Conservation (phyloP, 2,888 invertebrate genomes). For the Willowsia nigromaculata region DNA sequence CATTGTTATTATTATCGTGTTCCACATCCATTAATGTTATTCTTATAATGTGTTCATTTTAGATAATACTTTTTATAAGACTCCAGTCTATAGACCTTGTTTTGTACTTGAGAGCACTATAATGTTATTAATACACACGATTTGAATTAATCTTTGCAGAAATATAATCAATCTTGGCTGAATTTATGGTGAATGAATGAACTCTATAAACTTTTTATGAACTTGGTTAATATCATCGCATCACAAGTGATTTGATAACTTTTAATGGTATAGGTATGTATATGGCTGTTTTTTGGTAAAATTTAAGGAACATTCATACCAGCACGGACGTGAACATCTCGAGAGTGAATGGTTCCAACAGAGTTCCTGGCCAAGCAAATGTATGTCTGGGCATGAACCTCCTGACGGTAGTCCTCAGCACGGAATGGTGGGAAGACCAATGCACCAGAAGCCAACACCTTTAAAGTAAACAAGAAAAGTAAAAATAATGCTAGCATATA, state of each 20-base stretch:
- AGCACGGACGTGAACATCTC: slow-evolving; percentile 96
- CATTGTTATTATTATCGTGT: slow-evolving; percentile 6
- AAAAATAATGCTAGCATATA: background rate
- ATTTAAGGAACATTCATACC: slow-evolving; percentile 84
- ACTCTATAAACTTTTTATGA: slow-evolving; percentile 56
- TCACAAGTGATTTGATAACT: background rate
- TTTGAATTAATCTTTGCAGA: background rate
- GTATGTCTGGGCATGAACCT: slow-evolving; percentile 96
- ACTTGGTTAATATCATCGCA: slow-evolving; percentile 25
- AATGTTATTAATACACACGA: background rate
- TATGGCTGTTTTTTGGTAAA: slow-evolving; percentile 25
- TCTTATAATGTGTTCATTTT: background rate
- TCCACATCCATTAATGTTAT: slow-evolving; percentile 17
- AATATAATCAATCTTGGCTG: slow-evolving; percentile 21
- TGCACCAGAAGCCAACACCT: slow-evolving; percentile 94
- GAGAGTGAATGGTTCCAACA: slow-evolving; percentile 93
- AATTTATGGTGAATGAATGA: slow-evolving; percentile 50
- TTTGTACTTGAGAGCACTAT: background rate
- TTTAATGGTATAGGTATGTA: background rate
- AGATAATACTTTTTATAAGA: background rate
- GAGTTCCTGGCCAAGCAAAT: slow-evolving; percentile 94
- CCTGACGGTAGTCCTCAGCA: slow-evolving; percentile 94
- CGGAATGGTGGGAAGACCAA: slow-evolving; percentile 96
- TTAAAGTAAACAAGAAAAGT: slow-evolving; percentile 79
- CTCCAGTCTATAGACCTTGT: background rate